Evolutionary conservation across 2,113 vertebrate genomes (phyloP).

Genomic region (Lipotes vexillifer): DNA sequence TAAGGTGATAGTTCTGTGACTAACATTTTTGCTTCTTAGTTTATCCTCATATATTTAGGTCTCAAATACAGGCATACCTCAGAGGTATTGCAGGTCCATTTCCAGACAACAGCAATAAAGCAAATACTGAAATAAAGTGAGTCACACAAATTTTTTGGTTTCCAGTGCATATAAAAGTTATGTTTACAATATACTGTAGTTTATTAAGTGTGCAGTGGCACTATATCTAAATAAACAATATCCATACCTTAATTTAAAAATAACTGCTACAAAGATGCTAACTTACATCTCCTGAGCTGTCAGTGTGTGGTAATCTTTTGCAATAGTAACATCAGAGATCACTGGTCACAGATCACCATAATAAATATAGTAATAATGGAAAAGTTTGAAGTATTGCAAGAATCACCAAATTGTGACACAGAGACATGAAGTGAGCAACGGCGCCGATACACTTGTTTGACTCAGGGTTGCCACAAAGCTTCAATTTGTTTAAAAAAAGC

Average conservation of each 20-base stretch:
- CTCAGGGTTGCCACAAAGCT: background rate
- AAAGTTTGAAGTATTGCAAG: background rate
- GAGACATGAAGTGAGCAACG: background rate
- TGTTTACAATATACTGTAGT: background rate
- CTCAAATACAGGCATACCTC: background rate
- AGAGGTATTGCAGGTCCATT: background rate
- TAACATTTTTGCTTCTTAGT: background rate
- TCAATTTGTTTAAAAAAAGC: background rate
- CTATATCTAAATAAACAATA: background rate
- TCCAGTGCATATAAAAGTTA: background rate
- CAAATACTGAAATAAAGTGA: background rate
- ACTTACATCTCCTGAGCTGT: background rate
- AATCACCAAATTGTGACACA: background rate
- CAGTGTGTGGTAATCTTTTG: background rate
- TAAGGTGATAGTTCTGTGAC: constrained; percentile 15
- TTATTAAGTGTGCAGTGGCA: background rate
- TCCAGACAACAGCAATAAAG: background rate
- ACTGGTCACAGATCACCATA: background rate
- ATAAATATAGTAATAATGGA: background rate
- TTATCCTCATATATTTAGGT: constrained; percentile 16
- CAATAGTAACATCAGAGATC: background rate
- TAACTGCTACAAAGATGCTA: background rate
- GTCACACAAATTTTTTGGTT: background rate
- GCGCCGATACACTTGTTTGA: background rate
- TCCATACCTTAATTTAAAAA: background rate